Percentiles rank a stretch among this genome's conserved stretches.
These are phyloP conservation scores for Chloropsis hardwickii DNA, from an alignment of 2,113 vertebrate species.

Conservation along the genomic window DNA sequence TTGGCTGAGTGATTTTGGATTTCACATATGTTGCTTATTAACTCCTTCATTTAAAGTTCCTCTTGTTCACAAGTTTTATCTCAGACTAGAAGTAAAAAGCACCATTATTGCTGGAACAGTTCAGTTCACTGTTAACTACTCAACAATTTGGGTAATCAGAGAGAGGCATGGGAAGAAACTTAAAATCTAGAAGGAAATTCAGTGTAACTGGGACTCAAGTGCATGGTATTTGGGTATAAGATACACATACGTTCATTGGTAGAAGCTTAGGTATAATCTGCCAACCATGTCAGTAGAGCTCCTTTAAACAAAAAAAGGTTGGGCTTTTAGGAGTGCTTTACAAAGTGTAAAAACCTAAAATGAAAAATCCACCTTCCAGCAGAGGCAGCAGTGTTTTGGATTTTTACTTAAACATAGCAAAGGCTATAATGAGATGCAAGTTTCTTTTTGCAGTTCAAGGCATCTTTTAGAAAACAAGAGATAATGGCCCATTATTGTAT, in stretches of 20 bases:
- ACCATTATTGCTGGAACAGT: slow-evolving; percentile 10
- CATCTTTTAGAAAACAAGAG: not conserved
- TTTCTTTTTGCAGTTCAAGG: not conserved
- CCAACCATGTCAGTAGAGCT: not conserved
- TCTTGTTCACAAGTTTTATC: slow-evolving; percentile 23
- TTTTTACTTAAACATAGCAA: not conserved
- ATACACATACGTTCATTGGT: not conserved
- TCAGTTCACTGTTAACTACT: not conserved
- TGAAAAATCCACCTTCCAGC: not conserved
- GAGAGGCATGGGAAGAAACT: not conserved
- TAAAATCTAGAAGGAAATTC: slow-evolving; percentile 53
- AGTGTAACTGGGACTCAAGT: not conserved
- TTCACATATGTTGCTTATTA: not conserved
- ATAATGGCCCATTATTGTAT: not conserved
- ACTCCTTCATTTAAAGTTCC: not conserved
- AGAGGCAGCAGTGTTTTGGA: not conserved
- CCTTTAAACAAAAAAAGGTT: not conserved
- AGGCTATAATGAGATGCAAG: not conserved
- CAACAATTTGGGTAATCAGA: not conserved
- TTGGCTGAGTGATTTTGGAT: not conserved
- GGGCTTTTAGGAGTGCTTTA: not conserved
- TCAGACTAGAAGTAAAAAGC: not conserved
- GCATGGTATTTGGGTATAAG: not conserved
- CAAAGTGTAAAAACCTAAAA: not conserved
- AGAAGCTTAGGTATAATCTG: not conserved